Percentiles rank a stretch among this genome's conserved stretches.
Evolutionary conservation across 2,113 vertebrate species (phyloP).

Genomic region (Nannobrachium achirus): DNA sequence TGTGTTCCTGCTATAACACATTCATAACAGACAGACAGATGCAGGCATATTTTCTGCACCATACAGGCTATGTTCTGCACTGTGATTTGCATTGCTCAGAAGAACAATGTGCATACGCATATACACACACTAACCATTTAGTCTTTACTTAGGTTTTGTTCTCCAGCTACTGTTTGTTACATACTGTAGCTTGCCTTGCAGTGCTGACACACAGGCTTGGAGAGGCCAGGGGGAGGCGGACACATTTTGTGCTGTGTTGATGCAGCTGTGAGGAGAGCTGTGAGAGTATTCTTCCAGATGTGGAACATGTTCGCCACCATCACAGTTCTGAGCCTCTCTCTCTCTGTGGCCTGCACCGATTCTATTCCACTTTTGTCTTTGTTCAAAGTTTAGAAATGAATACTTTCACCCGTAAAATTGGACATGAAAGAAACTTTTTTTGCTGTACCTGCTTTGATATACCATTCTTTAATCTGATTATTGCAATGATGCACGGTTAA

Average conservation of each 20-base stretch:
- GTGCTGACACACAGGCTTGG: not conserved
- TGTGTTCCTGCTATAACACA: not conserved
- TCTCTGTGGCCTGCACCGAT: not conserved
- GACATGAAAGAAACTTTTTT: too few species aligned
- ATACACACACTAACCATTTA: not conserved
- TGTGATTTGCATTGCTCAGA: too few species aligned
- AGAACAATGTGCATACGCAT: too few species aligned
- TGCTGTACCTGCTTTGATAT: too few species aligned
- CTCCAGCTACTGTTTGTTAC: slow-evolving; percentile 3
- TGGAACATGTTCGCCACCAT: not conserved
- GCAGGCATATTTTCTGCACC: not conserved
- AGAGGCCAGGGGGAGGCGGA: not conserved
- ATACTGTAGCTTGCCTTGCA: not conserved
- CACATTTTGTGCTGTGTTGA: slow-evolving; percentile 51
- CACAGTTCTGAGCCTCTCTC: not conserved
- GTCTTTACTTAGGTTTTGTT: not conserved
- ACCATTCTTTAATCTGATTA: too few species aligned
- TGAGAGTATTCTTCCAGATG: slow-evolving; percentile 11
- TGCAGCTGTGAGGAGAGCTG: slow-evolving; percentile 50
- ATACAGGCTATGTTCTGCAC: not conserved
- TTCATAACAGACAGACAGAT: not conserved
- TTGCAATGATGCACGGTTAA: too few species aligned
- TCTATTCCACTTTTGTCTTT: not conserved
- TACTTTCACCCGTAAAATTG: too few species aligned
- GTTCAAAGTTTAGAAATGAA: not conserved